phyloP scores from a whole-genome alignment of 2,797 vertebrate genomes.

The Microchirus variegatus region DNA sequence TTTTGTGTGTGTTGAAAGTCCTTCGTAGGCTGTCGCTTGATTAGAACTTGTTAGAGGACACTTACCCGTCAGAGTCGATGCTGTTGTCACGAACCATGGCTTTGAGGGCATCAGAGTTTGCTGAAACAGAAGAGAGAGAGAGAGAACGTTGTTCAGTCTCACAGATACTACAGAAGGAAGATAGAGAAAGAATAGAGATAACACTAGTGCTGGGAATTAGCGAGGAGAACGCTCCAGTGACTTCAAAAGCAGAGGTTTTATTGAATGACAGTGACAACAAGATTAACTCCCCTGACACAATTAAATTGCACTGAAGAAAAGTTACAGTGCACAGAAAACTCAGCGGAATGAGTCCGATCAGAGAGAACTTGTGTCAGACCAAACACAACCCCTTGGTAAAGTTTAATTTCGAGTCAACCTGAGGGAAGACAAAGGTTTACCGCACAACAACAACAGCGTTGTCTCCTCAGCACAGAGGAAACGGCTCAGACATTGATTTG shows the following conservation, averaged over 20 bases:
- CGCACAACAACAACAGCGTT: neutral
- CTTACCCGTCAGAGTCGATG: slow-evolving; percentile 92
- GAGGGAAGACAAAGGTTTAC: neutral
- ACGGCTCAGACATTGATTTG: slow-evolving; percentile 21
- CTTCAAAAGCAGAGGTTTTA: slow-evolving; percentile 60
- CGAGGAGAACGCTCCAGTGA: slow-evolving; percentile 36
- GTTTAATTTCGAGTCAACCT: neutral
- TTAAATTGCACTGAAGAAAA: slow-evolving; percentile 31
- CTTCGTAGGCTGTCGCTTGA: too few relatives aligned
- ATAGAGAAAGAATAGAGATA: slow-evolving; percentile 20
- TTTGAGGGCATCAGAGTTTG: slow-evolving; percentile 92
- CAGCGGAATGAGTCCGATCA: neutral
- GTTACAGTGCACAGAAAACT: slow-evolving; percentile 12
- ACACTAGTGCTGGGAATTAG: slow-evolving; percentile 41
- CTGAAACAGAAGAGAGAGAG: slow-evolving; percentile 68
- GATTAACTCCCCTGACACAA: slow-evolving; percentile 51
- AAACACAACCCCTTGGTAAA: slow-evolving; percentile 1
- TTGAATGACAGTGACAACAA: slow-evolving; percentile 47
- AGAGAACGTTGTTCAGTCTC: neutral
- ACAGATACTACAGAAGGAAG: neutral
- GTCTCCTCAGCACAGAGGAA: neutral
- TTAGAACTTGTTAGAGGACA: neutral
- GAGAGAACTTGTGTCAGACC: neutral
- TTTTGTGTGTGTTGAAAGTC: too few relatives aligned
- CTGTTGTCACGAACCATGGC: slow-evolving; percentile 92